phyloP scores from a whole-genome alignment of 2,113 vertebrate species.

The Scomber scombrus region DNA sequence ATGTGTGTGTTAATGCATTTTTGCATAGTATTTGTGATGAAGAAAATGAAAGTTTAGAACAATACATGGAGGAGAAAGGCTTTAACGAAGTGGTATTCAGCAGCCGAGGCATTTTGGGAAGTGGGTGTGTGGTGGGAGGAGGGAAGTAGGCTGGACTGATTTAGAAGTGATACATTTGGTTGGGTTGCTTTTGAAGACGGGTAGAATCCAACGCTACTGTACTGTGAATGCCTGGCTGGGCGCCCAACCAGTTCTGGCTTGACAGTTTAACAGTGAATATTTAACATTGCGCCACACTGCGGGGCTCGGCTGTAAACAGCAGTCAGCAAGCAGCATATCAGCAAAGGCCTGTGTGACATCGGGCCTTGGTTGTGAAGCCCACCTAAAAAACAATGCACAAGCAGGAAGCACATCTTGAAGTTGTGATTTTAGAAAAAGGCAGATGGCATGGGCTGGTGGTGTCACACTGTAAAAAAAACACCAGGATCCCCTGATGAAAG shows the following conservation, averaged over 20 bases:
- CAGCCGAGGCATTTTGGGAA: constrained; percentile 35
- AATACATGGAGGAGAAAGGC: constrained; percentile 19
- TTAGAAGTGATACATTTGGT: constrained; percentile 51
- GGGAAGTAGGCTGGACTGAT: constrained; percentile 29
- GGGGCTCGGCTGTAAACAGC: constrained; percentile 77
- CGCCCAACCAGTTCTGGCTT: constrained; percentile 74
- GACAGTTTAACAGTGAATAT: constrained; percentile 86
- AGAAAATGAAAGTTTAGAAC: constrained; percentile 34
- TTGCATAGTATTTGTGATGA: constrained; percentile 42
- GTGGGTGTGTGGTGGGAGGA: constrained; percentile 34
- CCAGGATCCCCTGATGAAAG: constrained; percentile 84
- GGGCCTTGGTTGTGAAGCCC: constrained; percentile 73
- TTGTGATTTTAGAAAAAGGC: constrained; percentile 81
- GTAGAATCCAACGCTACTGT: constrained; percentile 49
- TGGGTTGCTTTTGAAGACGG: constrained; percentile 43
- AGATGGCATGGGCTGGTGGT: constrained; percentile 85
- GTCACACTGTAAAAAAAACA: constrained; percentile 76
- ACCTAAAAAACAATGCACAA: constrained; percentile 71
- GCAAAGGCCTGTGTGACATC: constrained; percentile 65
- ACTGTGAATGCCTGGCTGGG: constrained; percentile 73
- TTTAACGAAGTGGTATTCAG: constrained; percentile 26
- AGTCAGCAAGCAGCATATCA: constrained; percentile 69
- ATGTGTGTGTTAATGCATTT: constrained; percentile 35
- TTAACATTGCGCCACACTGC: constrained; percentile 79
- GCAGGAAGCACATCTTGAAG: constrained; percentile 77